Conservation (phyloP, 30 jellyfish, hydroid and myxozoan genomes). For the Hydractinia echinata region DNA sequence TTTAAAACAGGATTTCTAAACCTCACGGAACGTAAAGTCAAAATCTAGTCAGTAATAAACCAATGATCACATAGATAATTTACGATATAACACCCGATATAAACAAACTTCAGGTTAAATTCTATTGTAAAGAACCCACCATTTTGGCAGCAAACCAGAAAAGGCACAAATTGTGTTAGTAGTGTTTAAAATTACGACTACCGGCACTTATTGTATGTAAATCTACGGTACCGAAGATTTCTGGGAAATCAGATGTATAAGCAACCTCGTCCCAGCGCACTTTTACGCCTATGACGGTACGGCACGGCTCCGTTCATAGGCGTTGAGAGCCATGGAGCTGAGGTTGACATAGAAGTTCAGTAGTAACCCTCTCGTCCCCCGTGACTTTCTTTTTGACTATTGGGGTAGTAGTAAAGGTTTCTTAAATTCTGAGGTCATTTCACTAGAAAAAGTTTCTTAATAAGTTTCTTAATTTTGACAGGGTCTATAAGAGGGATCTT, state of each 20-base stretch:
- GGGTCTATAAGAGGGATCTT: no score
- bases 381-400: no score
- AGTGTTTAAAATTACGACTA: background rate
- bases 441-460: no score
- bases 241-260: background rate
- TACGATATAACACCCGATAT: background rate
- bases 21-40: background rate
- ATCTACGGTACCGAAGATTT: background rate
- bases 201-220: background rate
- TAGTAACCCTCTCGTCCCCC: no score
- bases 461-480: no score
- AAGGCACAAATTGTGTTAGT: background rate
- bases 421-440: no score
- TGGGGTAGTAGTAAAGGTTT: no score
- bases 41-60: background rate
- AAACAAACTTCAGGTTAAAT: background rate
- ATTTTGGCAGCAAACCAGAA: slow-evolving; percentile 63
- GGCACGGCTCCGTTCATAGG: background rate
- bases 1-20: background rate
- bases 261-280: background rate
- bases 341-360: no score
- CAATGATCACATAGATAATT: background rate
- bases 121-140: slow-evolving; percentile 54
- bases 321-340: background rate
- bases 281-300: background rate